These are phyloP conservation scores for Magallana angulata DNA, from an alignment of 1,140 invertebrate genomes.

Conservation along the genomic window DNA sequence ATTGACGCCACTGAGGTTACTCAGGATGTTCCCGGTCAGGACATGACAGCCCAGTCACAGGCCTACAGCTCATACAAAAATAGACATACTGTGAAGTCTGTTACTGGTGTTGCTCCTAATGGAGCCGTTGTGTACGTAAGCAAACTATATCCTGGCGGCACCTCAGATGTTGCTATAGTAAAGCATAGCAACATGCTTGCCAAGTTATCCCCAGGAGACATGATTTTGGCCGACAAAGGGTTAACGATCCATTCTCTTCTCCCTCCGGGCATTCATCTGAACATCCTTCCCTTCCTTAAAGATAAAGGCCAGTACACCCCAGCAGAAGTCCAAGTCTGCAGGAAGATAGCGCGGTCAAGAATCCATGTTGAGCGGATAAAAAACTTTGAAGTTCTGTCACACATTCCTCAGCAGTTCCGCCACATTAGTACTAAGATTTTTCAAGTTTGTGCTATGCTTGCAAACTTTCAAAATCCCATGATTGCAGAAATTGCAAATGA, in stretches of 20 bases:
- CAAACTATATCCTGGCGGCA: conserved; percentile 21
- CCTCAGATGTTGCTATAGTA: conserved; percentile 26
- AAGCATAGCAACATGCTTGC: conserved; percentile 29
- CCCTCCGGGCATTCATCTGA: background rate
- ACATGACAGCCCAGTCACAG: conserved; percentile 16
- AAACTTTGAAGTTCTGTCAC: background rate
- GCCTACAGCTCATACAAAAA: conserved; percentile 31
- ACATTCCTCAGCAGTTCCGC: conserved; percentile 25
- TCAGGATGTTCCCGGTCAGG: conserved; percentile 21
- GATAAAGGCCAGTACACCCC: conserved; percentile 10
- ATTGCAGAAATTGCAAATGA: background rate
- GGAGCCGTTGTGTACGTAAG: conserved; percentile 7
- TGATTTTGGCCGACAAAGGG: conserved; percentile 46
- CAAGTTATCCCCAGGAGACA: conserved; percentile 20
- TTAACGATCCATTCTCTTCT: conserved; percentile 15
- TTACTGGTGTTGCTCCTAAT: conserved; percentile 29
- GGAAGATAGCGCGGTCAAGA: background rate
- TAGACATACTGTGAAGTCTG: conserved; percentile 32
- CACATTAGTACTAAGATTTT: conserved; percentile 26
- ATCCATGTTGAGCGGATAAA: background rate
- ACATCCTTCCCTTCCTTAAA: background rate
- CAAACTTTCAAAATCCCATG: conserved; percentile 6
- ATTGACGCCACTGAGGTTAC: conserved; percentile 45
- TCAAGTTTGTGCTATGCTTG: conserved; percentile 20
- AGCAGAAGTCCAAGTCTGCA: background rate